phyloP scores from a whole-genome alignment of 2,797 vertebrate species.

The Austrolebias charrua region DNA sequence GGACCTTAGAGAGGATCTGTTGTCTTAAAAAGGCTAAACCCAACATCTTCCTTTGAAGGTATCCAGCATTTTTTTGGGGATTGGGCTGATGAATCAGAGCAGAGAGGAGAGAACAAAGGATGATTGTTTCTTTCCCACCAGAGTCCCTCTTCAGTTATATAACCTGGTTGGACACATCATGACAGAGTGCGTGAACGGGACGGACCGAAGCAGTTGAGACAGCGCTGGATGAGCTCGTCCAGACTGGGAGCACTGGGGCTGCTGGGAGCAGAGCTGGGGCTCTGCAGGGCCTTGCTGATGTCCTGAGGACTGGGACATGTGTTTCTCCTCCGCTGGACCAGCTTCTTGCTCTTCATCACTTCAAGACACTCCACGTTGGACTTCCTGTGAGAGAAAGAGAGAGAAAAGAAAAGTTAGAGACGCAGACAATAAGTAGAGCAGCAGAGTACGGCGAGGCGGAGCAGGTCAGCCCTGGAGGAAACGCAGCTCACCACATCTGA shows the following conservation, averaged over 20 bases:
- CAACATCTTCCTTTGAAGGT: neutral
- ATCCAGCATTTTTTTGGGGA: neutral
- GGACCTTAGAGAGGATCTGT: too few species aligned
- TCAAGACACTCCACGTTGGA: constrained; percentile 71
- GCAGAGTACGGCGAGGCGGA: constrained; percentile 38
- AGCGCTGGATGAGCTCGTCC: constrained; percentile 88
- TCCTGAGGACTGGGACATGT: constrained; percentile 90
- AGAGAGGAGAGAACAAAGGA: constrained; percentile 64
- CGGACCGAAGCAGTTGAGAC: constrained; percentile 88
- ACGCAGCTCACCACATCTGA: constrained; percentile 55
- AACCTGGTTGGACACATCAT: constrained; percentile 45
- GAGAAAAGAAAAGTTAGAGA: constrained; percentile 5
- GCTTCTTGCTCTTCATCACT: constrained; percentile 66
- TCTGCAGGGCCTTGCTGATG: constrained; percentile 85
- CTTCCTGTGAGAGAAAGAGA: constrained; percentile 75
- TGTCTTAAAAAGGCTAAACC: neutral
- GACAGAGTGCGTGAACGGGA: constrained; percentile 14
- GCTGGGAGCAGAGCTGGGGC: constrained; percentile 72
- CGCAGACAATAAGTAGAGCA: constrained; percentile 45
- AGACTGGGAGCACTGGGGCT: constrained; percentile 82
- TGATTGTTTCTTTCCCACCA: constrained; percentile 52
- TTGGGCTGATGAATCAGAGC: constrained; percentile 8
- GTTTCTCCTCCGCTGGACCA: constrained; percentile 81
- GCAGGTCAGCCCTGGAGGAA: constrained; percentile 53
- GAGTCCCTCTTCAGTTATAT: constrained; percentile 59